Evolutionary conservation across 2,797 vertebrate species (phyloP).

Genomic region (Sebastes trivittatus): DNA sequence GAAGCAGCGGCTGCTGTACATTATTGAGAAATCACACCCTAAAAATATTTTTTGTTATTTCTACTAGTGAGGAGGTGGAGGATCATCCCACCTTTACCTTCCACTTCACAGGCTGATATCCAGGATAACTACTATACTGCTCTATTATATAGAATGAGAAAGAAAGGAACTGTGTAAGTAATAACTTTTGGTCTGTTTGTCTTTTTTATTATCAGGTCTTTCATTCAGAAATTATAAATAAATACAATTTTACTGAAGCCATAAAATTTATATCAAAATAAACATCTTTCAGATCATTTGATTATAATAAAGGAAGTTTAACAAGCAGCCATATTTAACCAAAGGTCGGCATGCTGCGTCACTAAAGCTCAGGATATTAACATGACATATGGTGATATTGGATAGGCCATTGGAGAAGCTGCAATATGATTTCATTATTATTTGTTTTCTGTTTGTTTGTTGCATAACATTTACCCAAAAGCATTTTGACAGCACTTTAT

Average conservation of each 20-base stretch:
- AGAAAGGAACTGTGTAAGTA: too few species aligned
- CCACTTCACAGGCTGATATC: too few species aligned
- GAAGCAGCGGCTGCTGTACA: slow-evolving; percentile 16
- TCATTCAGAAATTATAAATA: background rate
- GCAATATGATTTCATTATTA: background rate
- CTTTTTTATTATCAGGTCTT: background rate
- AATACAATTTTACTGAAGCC: too few species aligned
- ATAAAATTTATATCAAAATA: too few species aligned
- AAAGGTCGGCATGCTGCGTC: background rate
- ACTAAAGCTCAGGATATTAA: background rate
- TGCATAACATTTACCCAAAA: background rate
- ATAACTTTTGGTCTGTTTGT: too few species aligned
- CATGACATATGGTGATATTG: too few species aligned
- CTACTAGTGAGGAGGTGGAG: background rate
- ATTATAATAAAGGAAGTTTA: too few species aligned
- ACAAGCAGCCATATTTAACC: too few species aligned
- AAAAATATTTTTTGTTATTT: slow-evolving; percentile 4
- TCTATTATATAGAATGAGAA: too few species aligned
- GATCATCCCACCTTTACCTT: too few species aligned
- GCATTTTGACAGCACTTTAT: background rate
- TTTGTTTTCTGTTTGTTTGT: background rate
- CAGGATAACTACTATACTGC: too few species aligned
- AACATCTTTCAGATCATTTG: too few species aligned
- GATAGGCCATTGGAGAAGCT: background rate
- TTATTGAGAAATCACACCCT: slow-evolving; percentile 12